Evolutionary conservation across 2,113 vertebrate species (phyloP), one percentile per base, ranked within the genome.

Genomic region (Hyperoodon ampullatus): DNA sequence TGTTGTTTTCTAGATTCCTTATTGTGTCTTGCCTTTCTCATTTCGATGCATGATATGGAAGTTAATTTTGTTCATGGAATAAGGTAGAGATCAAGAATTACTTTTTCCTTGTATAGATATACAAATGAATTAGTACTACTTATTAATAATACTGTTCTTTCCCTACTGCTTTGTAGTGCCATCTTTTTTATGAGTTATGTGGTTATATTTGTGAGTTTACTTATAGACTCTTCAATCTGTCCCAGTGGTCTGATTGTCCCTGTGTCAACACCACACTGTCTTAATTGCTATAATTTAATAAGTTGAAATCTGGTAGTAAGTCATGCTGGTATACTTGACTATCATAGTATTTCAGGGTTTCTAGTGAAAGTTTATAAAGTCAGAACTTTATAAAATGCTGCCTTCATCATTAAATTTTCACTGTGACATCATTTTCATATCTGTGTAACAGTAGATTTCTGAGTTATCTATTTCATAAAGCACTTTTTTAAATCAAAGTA

Each of bases 321-420:
- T 66, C 33, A 72, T 6, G 15, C 6, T 74, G 6, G 8, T 88
- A 58, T 86, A 16, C 10, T 75, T 77, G 53, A 91, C 9, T 55
- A 24, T 92, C 47, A 65, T 24, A 70, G 33, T 3, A 81, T 92
- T 92, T 97, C 16, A 93, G 12, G 14, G 23, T 60, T 92, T 5
- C 35, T 81, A 26, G 33, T 84, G 44, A 81, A 95, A 68, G 3
- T 90, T 84, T 82, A 81, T 78, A 47, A 53, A 80, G 19, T 71
- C 23, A 83, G 18, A 83, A 82, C 9, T 78, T 88, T 85, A 80
- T 71, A 82, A 70, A 83, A 96, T 70, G 26, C 4, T 83, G 66
- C 82, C 68, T 44, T 70, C 50, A 85, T 80, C 33, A 92, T 82
- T 55, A 78, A 74, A 42, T 82, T 86, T 95, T 94, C 47, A 91